A percentile compares a stretch with the other conserved stretches of the same genome.
phyloP scores from a whole-genome alignment of 2,113 vertebrate genomes.

The Pterocles burchelli region DNA sequence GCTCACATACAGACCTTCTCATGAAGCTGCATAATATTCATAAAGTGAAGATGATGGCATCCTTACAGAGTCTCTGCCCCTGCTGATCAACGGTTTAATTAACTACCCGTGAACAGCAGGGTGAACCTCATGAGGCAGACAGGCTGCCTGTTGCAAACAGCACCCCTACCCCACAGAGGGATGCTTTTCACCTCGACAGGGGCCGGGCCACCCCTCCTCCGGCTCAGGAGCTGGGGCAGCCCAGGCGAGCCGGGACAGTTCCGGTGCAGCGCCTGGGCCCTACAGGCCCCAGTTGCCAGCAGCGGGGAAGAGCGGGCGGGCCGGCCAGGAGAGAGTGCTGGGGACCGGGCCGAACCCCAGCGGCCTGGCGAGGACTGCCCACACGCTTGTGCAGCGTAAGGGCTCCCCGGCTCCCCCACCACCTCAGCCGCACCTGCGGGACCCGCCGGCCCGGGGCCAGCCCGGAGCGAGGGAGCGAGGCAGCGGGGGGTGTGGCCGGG shows the following conservation, averaged over 20 bases:
- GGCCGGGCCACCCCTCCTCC: not conserved
- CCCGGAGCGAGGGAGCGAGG: not conserved
- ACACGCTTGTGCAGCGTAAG: not conserved
- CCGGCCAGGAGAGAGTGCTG: not conserved
- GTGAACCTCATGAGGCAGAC: accelerated
- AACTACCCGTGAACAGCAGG: accelerated
- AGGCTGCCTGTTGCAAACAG: not conserved
- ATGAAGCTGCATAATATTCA: accelerated
- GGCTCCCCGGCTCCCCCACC: not conserved
- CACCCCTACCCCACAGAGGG: accelerated
- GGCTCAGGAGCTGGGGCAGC: accelerated
- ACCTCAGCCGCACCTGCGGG: not conserved
- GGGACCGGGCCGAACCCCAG: not conserved
- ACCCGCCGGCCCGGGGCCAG: not conserved
- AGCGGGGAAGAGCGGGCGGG: too few relatives aligned
- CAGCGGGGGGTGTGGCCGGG: not conserved
- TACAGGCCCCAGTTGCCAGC: too few relatives aligned
- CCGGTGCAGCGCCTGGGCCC: accelerated
- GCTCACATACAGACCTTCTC: not conserved
- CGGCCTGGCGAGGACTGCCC: too few relatives aligned
- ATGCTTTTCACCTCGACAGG: not conserved
- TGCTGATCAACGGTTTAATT: not conserved
- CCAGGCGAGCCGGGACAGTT: not conserved
- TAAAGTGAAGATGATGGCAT: not conserved
- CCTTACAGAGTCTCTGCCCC: too few relatives aligned